These are phyloP conservation scores for Microtus agrestis DNA, from an alignment of 2,797 vertebrate species.

Conservation along the genomic window DNA sequence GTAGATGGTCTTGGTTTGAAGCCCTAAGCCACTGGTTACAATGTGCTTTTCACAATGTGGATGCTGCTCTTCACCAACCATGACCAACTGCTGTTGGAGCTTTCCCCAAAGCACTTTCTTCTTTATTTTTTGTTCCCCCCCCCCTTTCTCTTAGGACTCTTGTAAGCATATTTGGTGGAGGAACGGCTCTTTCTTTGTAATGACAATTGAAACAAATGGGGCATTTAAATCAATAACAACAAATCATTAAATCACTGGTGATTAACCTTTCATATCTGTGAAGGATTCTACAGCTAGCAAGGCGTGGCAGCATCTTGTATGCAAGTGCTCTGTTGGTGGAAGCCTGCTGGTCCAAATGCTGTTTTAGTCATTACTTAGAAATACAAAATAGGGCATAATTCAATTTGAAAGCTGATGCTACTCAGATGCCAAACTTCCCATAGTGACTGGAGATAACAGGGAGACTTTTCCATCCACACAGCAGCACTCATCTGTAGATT, in stretches of 20 bases:
- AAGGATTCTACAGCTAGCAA: conserved; percentile 79
- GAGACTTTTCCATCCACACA: not conserved
- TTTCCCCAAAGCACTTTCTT: not conserved
- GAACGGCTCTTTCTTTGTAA: conserved; percentile 8
- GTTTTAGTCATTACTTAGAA: conserved; percentile 83
- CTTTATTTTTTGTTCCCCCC: not conserved
- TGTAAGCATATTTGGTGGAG: not conserved
- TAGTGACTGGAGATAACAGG: conserved; percentile 78
- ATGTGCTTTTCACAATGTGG: not conserved
- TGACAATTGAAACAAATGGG: conserved; percentile 78
- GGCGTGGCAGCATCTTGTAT: conserved; percentile 63
- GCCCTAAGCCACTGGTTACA: not conserved
- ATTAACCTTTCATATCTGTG: conserved; percentile 81
- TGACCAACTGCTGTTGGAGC: not conserved
- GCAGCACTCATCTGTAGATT: conserved; percentile 27
- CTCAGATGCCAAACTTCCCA: conserved; percentile 79
- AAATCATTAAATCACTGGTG: conserved; percentile 81
- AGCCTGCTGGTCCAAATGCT: conserved; percentile 74
- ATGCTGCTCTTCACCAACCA: not conserved
- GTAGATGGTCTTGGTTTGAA: not conserved
- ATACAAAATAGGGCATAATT: conserved; percentile 78
- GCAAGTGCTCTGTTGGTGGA: conserved; percentile 75
- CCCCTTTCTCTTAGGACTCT: not conserved
- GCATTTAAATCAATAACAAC: conserved; percentile 83
- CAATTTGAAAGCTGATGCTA: conserved; percentile 81